These are phyloP conservation scores for Paramuricea clavata DNA, from an alignment of 92 coral and sea anemone genomes.

Conservation along the genomic window DNA sequence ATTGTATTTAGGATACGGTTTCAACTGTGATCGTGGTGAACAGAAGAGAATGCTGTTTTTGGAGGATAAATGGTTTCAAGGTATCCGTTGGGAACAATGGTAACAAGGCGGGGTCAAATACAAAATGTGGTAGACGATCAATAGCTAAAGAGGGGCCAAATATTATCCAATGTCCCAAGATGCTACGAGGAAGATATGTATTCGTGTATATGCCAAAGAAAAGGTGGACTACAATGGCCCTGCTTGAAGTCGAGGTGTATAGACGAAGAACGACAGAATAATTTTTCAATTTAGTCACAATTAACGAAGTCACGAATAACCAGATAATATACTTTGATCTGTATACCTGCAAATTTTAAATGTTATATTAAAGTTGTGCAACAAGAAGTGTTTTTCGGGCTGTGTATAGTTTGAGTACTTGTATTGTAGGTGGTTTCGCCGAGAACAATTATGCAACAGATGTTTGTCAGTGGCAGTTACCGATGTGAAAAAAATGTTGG, in stretches of 20 bases:
- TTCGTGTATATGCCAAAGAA: neutral
- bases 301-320: too few relatives aligned
- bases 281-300: too few relatives aligned
- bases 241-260: constrained; percentile 39
- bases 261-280: too few relatives aligned
- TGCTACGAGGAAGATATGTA: constrained; percentile 22
- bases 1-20: constrained; percentile 11
- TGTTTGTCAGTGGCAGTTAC: too few relatives aligned
- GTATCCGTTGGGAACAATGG: constrained; percentile 20
- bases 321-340: too few relatives aligned
- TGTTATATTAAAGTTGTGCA: too few relatives aligned
- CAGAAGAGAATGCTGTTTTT: neutral
- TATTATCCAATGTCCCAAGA: neutral
- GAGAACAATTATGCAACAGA: too few relatives aligned
- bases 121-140: constrained; percentile 23
- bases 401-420: too few relatives aligned
- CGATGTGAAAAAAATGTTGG: too few relatives aligned
- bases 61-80: constrained; percentile 5
- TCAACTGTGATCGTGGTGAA: constrained; percentile 25
- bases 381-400: too few relatives aligned
- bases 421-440: too few relatives aligned
- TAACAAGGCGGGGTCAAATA: neutral
- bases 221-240: neutral
- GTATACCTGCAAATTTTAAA: too few relatives aligned
- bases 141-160: neutral